Evolutionary conservation across 2,888 invertebrate species (phyloP).

Genomic region (Cephus pygmeus): DNA sequence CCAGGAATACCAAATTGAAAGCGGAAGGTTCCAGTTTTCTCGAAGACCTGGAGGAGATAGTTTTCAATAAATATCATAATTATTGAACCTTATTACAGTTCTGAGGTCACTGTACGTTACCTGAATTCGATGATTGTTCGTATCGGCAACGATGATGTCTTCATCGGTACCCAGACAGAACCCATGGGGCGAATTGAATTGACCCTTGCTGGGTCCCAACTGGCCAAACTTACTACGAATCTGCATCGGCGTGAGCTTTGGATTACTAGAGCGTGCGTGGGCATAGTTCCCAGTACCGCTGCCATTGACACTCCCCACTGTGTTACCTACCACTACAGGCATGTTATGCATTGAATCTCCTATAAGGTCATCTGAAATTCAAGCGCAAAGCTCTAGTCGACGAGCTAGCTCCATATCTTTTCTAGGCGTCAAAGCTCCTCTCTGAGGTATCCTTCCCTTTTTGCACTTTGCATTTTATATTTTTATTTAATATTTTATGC

Average conservation of each 20-base stretch:
- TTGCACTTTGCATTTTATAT: too few relatives aligned
- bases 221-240: slow-evolving; percentile 94
- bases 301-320: slow-evolving; percentile 50
- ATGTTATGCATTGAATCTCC: slow-evolving; percentile 62
- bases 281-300: slow-evolving; percentile 53
- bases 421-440: not conserved
- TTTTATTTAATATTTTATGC: slow-evolving; percentile 10
- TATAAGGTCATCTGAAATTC: slow-evolving; percentile 56
- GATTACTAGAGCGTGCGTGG: slow-evolving; percentile 55
- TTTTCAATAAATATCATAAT: not conserved
- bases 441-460: too few relatives aligned
- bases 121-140: slow-evolving; percentile 96
- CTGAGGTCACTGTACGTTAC: slow-evolving; percentile 60
- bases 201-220: slow-evolving; percentile 90
- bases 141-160: slow-evolving; percentile 96
- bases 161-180: slow-evolving; percentile 95
- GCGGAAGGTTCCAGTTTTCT: slow-evolving; percentile 92
- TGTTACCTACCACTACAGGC: slow-evolving; percentile 54
- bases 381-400: slow-evolving; percentile 5
- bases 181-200: slow-evolving; percentile 97
- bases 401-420: not conserved
- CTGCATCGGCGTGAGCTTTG: slow-evolving; percentile 85
- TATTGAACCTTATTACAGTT: not conserved
- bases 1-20: slow-evolving; percentile 96
- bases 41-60: slow-evolving; percentile 78